Evolutionary conservation across 35 echinoderm and acorn worm genomes (phyloP), one percentile per base, ranked within the genome.

Genomic region (Diadema setosum): DNA sequence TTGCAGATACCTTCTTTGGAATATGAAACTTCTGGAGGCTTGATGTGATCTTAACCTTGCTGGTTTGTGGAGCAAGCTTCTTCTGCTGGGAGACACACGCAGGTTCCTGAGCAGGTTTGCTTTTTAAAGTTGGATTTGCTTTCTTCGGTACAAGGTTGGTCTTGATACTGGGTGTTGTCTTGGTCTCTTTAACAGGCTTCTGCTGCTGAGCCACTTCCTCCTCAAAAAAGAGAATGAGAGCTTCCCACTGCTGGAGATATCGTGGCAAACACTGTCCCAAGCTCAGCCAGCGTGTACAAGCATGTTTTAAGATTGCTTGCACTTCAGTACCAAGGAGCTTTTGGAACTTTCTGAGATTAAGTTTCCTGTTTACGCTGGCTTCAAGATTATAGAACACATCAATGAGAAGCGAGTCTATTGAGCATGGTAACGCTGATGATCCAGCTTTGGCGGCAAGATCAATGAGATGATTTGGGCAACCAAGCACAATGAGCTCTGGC

Each of bases 321-420:
- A 83, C 81, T 50, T 83, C 81, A 49, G 15, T 83, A 4, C 81
- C 81, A n/a, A 42, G 20, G 23, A 83, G 81, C 45, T 23, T 5
- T 33, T 83, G 75, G 75, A 80, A 80, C 39, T 80, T 37, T 80
- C 37, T 29, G 18, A 35, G 39, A 15, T 29, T 41, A 27, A 80
- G 36, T 41, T 80, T 80, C 75, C 75, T 80, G 34, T 80, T 80
- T 9, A 80, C 75, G 23, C 75, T 80, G 23, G 75, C 75, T 39
- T 80, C 75, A 80, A 80, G 75, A 80, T 80, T 37, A 39, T 80
- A 80, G 23, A 80, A 80, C 14, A n/a, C n/a, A n/a, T n/a, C n/a
- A n/a, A 80, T 37, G 39, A 80, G 37, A 14, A 80, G 75, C 12
- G 75, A 80, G 36, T 80, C 37, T 14, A 80, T 80, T 12, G 75